Percentiles rank a stretch among this genome's conserved stretches.
Evolutionary conservation across 2,888 invertebrate genomes (phyloP).

Genomic region (Ligdia adustata): DNA sequence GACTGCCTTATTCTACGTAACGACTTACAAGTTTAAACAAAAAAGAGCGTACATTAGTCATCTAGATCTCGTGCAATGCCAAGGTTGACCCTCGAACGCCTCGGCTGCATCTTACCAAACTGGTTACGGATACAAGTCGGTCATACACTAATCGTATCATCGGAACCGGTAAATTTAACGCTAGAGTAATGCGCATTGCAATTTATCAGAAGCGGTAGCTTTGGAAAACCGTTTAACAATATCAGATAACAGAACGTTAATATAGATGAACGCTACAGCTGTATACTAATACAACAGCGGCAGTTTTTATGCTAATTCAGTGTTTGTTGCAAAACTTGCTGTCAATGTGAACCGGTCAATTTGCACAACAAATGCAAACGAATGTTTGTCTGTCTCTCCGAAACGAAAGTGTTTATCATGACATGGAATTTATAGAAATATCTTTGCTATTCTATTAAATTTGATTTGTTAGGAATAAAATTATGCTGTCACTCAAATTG

Average conservation of each 20-base stretch:
- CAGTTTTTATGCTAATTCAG: constrained; percentile 6
- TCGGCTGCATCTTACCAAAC: constrained; percentile 58
- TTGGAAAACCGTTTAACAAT: constrained; percentile 22
- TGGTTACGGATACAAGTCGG: constrained; percentile 60
- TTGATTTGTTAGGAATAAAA: no score
- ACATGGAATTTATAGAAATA: constrained; percentile 5
- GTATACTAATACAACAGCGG: constrained; percentile 1
- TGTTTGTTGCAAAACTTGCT: constrained; percentile 5
- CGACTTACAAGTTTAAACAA: constrained; percentile 37
- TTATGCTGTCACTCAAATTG: not conserved
- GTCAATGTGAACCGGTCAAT: no score
- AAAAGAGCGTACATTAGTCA: constrained; percentile 59
- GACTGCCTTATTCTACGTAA: constrained; percentile 46
- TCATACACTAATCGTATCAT: constrained; percentile 39
- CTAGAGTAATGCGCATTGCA: constrained; percentile 31
- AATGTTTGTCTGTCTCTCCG: no score
- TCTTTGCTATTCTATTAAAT: no score
- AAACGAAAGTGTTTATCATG: constrained; percentile 7
- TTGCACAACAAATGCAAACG: no score
- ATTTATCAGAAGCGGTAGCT: constrained; percentile 25
- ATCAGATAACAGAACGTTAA: constrained; percentile 24
- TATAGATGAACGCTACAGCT: constrained; percentile 7
- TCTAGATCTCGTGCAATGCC: constrained; percentile 74
- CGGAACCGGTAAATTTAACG: constrained; percentile 38
- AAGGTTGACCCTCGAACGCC: constrained; percentile 61